Evolutionary conservation across 2,797 vertebrate species (phyloP).

Genomic region (Amblyraja radiata): DNA sequence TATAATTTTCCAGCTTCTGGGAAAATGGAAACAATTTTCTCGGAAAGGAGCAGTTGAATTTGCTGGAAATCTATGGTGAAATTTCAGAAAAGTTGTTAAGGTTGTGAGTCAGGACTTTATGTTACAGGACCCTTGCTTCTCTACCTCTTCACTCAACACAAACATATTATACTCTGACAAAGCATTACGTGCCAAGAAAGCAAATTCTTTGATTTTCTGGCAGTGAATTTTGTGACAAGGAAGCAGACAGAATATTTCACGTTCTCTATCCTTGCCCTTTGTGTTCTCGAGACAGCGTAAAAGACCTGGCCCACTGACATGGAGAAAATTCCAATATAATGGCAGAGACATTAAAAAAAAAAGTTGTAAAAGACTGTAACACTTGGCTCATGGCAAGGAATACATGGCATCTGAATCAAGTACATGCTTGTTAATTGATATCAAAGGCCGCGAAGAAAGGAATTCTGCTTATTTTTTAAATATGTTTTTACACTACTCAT

Average conservation of each 20-base stretch:
- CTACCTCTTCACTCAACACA: constrained; percentile 16
- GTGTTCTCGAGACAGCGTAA: background rate
- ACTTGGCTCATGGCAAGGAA: constrained; percentile 3
- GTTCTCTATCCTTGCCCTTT: constrained; percentile 1
- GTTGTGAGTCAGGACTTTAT: constrained; percentile 31
- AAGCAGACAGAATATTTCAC: constrained; percentile 30
- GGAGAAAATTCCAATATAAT: constrained; percentile 34
- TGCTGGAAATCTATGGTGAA: constrained; percentile 25
- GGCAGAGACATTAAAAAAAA: constrained; percentile 23
- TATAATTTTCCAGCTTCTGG: background rate
- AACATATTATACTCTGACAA: background rate
- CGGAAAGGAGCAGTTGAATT: constrained; percentile 3
- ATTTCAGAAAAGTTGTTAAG: constrained; percentile 10
- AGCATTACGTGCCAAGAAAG: constrained; percentile 4
- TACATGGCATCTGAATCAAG: constrained; percentile 24
- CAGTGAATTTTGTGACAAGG: constrained; percentile 22
- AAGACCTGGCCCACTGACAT: constrained; percentile 3
- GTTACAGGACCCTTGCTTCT: background rate
- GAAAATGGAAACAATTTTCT: background rate
- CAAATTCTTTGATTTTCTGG: constrained; percentile 30
- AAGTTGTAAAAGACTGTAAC: constrained; percentile 22
- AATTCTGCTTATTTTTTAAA: background rate
- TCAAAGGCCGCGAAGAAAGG: background rate
- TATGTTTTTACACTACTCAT: background rate
- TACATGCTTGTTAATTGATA: constrained; percentile 34